These are phyloP conservation scores for Scalopus aquaticus DNA, from an alignment of 2,113 vertebrate species.

Conservation along the genomic window DNA sequence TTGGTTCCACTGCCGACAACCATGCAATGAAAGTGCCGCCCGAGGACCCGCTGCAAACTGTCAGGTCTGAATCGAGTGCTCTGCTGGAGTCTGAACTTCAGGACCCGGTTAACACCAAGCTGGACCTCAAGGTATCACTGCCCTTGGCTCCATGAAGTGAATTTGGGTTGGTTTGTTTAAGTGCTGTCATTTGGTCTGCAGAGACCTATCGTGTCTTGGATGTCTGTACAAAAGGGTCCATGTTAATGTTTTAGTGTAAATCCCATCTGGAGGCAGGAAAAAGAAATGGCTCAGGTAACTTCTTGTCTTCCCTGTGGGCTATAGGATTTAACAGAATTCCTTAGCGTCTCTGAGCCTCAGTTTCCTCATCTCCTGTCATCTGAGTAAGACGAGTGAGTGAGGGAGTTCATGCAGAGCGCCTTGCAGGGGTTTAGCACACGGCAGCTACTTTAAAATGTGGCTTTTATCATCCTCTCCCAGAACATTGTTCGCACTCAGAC, in stretches of 20 bases:
- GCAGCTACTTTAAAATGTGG: not conserved
- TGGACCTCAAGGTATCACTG: constrained; percentile 94
- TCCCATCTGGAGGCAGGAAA: not conserved
- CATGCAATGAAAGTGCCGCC: constrained; percentile 90
- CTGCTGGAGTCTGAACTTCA: constrained; percentile 74
- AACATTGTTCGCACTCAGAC: not conserved
- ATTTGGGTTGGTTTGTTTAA: not conserved
- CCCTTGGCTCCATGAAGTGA: not conserved
- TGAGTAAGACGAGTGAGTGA: not conserved
- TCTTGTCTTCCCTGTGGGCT: not conserved
- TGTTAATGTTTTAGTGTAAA: not conserved
- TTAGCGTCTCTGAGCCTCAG: not conserved
- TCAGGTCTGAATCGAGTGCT: constrained; percentile 79
- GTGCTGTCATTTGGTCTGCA: not conserved
- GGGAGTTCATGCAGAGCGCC: not conserved
- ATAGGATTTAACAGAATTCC: not conserved
- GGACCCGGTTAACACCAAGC: constrained; percentile 92
- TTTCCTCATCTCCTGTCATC: not conserved
- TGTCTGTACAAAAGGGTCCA: not conserved
- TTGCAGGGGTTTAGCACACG: not conserved
- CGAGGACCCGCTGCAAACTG: constrained; percentile 81
- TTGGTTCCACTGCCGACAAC: constrained; percentile 97
- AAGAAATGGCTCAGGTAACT: not conserved
- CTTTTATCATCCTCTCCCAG: not conserved
- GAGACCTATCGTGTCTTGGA: not conserved